phyloP scores from a whole-genome alignment of 2,888 invertebrate species.

The Aricia artaxerxes region DNA sequence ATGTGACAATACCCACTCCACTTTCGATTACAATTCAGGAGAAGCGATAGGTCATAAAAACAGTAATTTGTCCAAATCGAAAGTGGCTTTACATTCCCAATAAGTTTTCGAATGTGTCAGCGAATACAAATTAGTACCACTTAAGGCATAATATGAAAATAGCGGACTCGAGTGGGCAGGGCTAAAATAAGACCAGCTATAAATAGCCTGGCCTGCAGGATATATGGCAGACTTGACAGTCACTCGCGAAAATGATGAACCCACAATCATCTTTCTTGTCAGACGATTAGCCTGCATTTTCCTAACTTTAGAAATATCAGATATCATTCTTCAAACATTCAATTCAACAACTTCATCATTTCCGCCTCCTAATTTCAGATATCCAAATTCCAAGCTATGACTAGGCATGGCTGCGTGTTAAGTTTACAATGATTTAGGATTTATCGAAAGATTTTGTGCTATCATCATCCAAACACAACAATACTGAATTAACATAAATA shows the following conservation, averaged over 20 bases:
- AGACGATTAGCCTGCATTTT: neutral
- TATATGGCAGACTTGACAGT: conserved; percentile 24
- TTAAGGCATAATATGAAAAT: conserved; percentile 23
- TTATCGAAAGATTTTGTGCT: too few relatives aligned
- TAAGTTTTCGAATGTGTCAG: neutral
- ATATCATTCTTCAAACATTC: too few relatives aligned
- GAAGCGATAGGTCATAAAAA: neutral
- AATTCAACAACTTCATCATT: neutral
- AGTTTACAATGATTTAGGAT: too few relatives aligned
- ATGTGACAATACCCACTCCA: neutral
- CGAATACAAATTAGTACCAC: conserved; percentile 6
- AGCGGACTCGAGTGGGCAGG: conserved; percentile 17
- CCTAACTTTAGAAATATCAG: neutral
- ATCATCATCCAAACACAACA: too few relatives aligned
- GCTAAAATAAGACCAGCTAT: conserved; percentile 26
- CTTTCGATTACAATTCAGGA: neutral
- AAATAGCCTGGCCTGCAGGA: conserved; percentile 31
- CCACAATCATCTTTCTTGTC: neutral
- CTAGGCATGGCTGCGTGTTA: too few relatives aligned
- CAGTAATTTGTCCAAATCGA: neutral
- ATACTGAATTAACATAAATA: too few relatives aligned
- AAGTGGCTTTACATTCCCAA: neutral
- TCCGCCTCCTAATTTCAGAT: neutral
- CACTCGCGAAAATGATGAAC: neutral
- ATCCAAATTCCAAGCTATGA: too few relatives aligned